phyloP scores from a whole-genome alignment of 2,888 invertebrate genomes.

The Baccha elongata region DNA sequence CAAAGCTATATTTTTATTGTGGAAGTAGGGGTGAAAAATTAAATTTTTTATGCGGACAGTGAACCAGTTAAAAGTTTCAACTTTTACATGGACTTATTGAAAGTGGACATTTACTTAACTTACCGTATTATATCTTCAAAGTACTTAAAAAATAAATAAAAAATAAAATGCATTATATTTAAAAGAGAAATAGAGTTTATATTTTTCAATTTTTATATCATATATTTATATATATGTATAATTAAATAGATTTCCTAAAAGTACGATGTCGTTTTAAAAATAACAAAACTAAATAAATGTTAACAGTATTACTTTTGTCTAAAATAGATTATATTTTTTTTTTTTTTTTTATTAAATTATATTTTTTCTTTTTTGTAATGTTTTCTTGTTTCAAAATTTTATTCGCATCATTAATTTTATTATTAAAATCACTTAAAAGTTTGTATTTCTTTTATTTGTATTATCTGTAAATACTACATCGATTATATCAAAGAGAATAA shows the following conservation, averaged over 20 bases:
- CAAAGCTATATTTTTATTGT: too few species aligned
- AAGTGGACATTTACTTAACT: too few species aligned
- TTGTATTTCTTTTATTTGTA: conserved; percentile 12
- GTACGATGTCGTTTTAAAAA: conserved; percentile 58
- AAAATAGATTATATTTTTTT: conserved; percentile 5
- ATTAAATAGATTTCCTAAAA: conserved; percentile 64
- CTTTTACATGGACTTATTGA: too few species aligned
- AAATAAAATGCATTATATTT: conserved; percentile 15
- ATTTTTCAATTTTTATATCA: conserved; percentile 39
- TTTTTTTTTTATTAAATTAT: conserved; percentile 25
- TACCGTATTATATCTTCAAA: too few species aligned
- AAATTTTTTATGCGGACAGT: too few species aligned
- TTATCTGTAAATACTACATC: conserved; percentile 45
- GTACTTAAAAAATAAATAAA: too few species aligned
- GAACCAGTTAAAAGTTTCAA: too few species aligned
- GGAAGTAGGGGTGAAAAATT: too few species aligned
- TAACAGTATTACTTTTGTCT: conserved; percentile 37
- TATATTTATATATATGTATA: conserved; percentile 37
- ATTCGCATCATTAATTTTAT: conserved; percentile 22
- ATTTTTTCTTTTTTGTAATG: neutral
- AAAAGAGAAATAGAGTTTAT: conserved; percentile 72
- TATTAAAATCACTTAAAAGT: conserved; percentile 19
- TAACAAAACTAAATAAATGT: conserved; percentile 56
- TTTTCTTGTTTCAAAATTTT: conserved; percentile 29
- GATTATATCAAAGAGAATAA: conserved; percentile 43